These are phyloP conservation scores for Poecile atricapillus DNA, from an alignment of 2,113 vertebrate species.

Conservation along the genomic window DNA sequence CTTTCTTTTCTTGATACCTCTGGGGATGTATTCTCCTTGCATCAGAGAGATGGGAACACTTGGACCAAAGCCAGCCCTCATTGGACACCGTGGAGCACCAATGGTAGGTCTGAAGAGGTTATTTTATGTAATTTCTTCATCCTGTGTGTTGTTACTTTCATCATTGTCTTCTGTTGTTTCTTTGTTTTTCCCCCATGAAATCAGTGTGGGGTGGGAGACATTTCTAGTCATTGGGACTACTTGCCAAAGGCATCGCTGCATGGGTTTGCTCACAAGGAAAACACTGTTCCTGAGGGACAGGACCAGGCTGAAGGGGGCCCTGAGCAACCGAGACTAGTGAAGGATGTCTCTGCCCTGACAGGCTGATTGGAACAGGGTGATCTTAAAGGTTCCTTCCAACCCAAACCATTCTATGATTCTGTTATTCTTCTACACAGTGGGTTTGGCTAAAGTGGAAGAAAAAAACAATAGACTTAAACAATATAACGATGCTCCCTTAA, in stretches of 20 bases:
- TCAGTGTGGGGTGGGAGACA: neutral
- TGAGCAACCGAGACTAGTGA: neutral
- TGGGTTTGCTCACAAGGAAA: neutral
- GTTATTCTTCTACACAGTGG: neutral
- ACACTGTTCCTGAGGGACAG: neutral
- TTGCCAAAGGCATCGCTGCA: neutral
- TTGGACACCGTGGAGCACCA: conserved; percentile 90
- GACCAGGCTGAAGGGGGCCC: neutral
- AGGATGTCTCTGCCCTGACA: neutral
- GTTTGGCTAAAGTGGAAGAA: neutral
- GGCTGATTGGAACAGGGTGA: neutral
- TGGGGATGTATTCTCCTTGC: conserved; percentile 91
- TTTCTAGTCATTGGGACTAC: neutral
- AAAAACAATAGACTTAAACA: neutral
- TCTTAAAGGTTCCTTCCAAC: neutral
- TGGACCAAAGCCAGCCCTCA: conserved; percentile 81
- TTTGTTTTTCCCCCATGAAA: neutral
- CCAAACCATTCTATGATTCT: neutral
- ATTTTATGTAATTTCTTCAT: neutral
- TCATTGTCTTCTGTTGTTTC: neutral
- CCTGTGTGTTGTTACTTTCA: neutral
- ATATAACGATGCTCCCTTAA: neutral
- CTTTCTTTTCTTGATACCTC: conserved; percentile 84
- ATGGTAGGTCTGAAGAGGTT: conserved; percentile 78
- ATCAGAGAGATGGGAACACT: conserved; percentile 82